phyloP scores from a whole-genome alignment of 2,797 vertebrate species.

The Ctenopoma kingsleyae region DNA sequence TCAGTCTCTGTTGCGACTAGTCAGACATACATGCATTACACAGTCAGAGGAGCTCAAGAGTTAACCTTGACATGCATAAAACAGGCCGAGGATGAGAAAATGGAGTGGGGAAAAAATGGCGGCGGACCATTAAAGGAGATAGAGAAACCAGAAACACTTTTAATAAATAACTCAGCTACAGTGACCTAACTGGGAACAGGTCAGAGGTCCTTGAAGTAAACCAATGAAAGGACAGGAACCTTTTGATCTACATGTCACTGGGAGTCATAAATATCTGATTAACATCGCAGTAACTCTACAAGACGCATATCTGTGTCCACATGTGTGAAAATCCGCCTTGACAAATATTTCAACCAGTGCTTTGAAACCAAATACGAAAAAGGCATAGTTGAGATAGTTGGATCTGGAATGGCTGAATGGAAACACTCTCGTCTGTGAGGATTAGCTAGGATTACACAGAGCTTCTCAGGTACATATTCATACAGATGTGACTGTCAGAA shows the following conservation, averaged over 20 bases:
- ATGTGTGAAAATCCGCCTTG: slow-evolving; percentile 15
- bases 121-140: slow-evolving; percentile 31
- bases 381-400: background rate
- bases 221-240: slow-evolving; percentile 48
- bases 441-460: slow-evolving; percentile 23
- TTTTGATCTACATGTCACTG: slow-evolving; percentile 54
- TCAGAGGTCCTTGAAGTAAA: slow-evolving; percentile 60
- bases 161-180: slow-evolving; percentile 63
- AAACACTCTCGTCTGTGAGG: slow-evolving; percentile 22
- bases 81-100: background rate
- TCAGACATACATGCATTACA: background rate
- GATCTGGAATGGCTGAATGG: slow-evolving; percentile 13
- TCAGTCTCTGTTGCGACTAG: slow-evolving; percentile 5
- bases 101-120: slow-evolving; percentile 20
- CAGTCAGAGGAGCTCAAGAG: slow-evolving; percentile 17
- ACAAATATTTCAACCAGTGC: slow-evolving; percentile 13
- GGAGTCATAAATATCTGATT: slow-evolving; percentile 69
- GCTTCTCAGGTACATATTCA: slow-evolving; percentile 24
- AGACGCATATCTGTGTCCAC: slow-evolving; percentile 12
- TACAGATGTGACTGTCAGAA: slow-evolving; percentile 9
- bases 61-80: background rate
- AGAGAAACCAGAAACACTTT: slow-evolving; percentile 50
- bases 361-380: slow-evolving; percentile 15
- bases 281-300: slow-evolving; percentile 19
- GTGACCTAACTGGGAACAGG: slow-evolving; percentile 60